Conservation (phyloP, 1,140 invertebrate genomes). For the Archivesica marissinica region DNA sequence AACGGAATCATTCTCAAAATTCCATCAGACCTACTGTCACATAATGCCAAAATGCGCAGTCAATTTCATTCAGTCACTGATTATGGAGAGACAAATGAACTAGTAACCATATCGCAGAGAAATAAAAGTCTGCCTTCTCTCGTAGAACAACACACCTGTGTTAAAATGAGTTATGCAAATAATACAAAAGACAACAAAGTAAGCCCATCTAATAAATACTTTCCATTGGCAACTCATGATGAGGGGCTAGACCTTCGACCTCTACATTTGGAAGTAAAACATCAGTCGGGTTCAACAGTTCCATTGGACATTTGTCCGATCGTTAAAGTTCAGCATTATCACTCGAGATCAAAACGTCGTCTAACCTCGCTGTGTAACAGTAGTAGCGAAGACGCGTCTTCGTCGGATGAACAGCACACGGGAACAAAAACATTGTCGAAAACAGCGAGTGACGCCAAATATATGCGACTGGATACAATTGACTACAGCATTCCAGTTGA, state of each 20-base stretch:
- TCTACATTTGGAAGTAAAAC: background rate
- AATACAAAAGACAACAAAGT: background rate
- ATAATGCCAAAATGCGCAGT: constrained; percentile 42
- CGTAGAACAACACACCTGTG: constrained; percentile 22
- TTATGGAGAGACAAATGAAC: constrained; percentile 21
- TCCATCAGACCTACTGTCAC: constrained; percentile 46
- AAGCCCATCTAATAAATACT: background rate
- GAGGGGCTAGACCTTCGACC: constrained; percentile 1
- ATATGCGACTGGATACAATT: constrained; percentile 6
- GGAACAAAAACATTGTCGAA: background rate
- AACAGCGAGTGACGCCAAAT: constrained; percentile 27
- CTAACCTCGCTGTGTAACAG: constrained; percentile 49
- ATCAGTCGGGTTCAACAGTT: constrained; percentile 9
- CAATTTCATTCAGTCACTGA: constrained; percentile 56
- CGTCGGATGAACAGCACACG: constrained; percentile 8
- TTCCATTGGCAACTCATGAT: constrained; percentile 33
- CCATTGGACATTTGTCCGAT: constrained; percentile 60
- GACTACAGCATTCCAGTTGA: background rate
- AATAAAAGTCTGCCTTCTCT: constrained; percentile 56
- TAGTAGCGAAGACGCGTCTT: constrained; percentile 23
- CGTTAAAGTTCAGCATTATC: constrained; percentile 64
- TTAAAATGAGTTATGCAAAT: constrained; percentile 51
- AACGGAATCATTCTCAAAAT: constrained; percentile 61
- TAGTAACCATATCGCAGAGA: constrained; percentile 31
- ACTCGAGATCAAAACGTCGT: constrained; percentile 54